Percentiles rank a stretch among this genome's conserved stretches.
phyloP scores from a whole-genome alignment of 2,113 vertebrate genomes.

The Mormyrus iriodes region DNA sequence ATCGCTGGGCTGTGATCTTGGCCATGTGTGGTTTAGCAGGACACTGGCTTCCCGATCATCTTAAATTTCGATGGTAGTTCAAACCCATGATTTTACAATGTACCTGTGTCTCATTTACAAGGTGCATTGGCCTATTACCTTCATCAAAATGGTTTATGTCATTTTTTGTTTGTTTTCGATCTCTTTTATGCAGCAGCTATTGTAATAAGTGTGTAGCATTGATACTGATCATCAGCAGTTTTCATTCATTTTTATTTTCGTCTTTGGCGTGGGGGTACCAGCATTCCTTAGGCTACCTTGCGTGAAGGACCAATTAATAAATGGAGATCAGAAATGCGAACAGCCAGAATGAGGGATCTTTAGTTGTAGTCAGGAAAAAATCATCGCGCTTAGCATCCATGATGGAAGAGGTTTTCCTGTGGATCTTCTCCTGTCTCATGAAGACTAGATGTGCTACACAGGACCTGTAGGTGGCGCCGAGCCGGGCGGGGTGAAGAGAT shows the following conservation, averaged over 20 bases:
- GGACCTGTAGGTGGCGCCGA: constrained; percentile 1
- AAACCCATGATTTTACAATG: neutral
- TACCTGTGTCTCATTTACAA: neutral
- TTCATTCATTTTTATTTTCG: neutral
- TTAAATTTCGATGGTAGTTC: neutral
- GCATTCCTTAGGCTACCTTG: neutral
- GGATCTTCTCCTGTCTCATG: neutral
- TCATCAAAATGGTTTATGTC: neutral
- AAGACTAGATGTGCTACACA: neutral
- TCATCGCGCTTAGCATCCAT: neutral
- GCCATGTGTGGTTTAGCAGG: neutral
- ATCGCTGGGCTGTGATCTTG: neutral
- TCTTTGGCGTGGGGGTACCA: neutral
- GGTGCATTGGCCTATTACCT: neutral
- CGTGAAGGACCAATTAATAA: neutral
- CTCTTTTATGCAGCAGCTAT: neutral
- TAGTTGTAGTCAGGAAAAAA: neutral
- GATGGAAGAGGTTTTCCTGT: neutral
- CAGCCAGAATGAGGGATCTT: neutral
- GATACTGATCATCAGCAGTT: neutral
- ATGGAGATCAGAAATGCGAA: neutral
- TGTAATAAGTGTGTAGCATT: neutral
- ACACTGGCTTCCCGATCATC: neutral
- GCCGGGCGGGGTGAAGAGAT: constrained; percentile 29
- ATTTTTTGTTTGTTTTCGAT: neutral